Conservation (phyloP, 2,797 vertebrate species). For the Lepus oiostolus region DNA sequence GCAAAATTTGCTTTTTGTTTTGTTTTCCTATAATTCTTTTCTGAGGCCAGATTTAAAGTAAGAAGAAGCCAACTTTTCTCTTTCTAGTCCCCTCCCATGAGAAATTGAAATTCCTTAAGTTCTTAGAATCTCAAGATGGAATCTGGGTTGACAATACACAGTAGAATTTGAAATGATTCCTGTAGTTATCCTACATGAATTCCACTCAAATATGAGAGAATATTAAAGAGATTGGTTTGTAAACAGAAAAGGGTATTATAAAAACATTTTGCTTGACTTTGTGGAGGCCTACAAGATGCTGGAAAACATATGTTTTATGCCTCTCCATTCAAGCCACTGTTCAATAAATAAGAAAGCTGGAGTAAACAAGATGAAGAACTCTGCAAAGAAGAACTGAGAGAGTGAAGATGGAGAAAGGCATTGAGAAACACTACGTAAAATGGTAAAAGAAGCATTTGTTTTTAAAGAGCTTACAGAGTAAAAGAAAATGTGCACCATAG, state of each 20-base stretch:
- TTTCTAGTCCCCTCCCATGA: background rate
- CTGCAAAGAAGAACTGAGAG: background rate
- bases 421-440: background rate
- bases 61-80: background rate
- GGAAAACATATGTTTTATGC: background rate
- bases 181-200: conserved; percentile 59
- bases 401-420: background rate
- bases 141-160: conserved; percentile 9
- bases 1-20: conserved; percentile 5
- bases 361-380: background rate
- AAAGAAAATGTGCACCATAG: conserved; percentile 15
- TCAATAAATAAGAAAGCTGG: background rate
- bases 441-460: background rate
- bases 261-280: conserved; percentile 25
- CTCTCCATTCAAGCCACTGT: background rate
- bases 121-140: conserved; percentile 13
- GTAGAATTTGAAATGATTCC: conserved; percentile 51
- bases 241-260: conserved; percentile 57
- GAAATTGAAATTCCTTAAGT: background rate
- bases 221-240: conserved; percentile 43
- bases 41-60: conserved; percentile 23
- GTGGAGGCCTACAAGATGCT: conserved; percentile 23
- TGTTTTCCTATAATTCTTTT: conserved; percentile 16
- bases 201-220: conserved; percentile 29
- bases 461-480: background rate